These are phyloP conservation scores for Lanistes nyassanus DNA, from an alignment of 1,140 invertebrate genomes.

Conservation along the genomic window DNA sequence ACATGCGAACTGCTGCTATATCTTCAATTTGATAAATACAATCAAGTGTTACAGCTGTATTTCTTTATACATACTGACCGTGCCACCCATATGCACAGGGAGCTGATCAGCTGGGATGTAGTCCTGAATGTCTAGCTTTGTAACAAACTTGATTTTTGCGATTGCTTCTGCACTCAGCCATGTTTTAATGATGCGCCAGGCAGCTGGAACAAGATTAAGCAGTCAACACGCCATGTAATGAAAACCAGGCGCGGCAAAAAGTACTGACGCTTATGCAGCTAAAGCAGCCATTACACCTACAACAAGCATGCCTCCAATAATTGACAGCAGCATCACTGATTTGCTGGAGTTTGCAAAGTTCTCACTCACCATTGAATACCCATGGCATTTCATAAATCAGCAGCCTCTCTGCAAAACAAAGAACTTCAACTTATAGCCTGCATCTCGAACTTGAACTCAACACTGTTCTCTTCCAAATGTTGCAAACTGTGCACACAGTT, in stretches of 20 bases:
- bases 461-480: too few species aligned
- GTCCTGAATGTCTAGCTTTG: slow-evolving; percentile 80
- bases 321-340: too few species aligned
- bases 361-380: slow-evolving; percentile 82
- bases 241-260: neutral
- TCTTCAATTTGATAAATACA: neutral
- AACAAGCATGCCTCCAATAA: too few species aligned
- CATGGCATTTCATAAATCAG: slow-evolving; percentile 95
- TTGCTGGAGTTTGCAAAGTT: too few species aligned
- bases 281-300: too few species aligned
- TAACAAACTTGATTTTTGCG: slow-evolving; percentile 89
- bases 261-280: too few species aligned
- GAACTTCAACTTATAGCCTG: slow-evolving; percentile 14
- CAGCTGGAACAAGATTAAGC: slow-evolving; percentile 73
- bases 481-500: too few species aligned
- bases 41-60: neutral
- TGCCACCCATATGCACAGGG: slow-evolving; percentile 85
- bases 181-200: slow-evolving; percentile 91
- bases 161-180: slow-evolving; percentile 89
- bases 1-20: neutral
- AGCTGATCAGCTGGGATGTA: slow-evolving; percentile 81
- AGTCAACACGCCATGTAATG: slow-evolving; percentile 32
- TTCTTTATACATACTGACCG: slow-evolving; percentile 63
- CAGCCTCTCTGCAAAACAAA: slow-evolving; percentile 81
- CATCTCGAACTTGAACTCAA: too few species aligned